Evolutionary conservation across 2,113 vertebrate species (phyloP).

Genomic region (Conger conger): DNA sequence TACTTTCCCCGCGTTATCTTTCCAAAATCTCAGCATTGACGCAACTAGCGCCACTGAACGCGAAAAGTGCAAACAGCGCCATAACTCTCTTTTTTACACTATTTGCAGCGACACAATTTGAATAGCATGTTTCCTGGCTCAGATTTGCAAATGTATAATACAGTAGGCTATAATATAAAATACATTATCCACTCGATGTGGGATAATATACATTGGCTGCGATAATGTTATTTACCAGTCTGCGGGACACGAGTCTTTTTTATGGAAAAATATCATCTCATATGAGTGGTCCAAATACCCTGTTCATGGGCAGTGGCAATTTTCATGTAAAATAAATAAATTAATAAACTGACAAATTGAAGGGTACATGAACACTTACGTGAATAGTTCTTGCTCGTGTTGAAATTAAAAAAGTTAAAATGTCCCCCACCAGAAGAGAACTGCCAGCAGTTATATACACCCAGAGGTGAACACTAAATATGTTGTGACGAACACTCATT

Average conservation of each 20-base stretch:
- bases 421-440: no score
- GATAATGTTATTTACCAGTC: neutral
- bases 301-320: no score
- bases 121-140: neutral
- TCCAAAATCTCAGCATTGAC: neutral
- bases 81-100: neutral
- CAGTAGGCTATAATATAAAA: no score
- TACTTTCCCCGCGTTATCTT: neutral
- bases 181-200: neutral
- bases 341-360: no score
- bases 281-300: neutral
- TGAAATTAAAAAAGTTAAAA: no score
- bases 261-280: neutral
- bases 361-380: no score
- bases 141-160: neutral
- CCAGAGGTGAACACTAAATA: no score
- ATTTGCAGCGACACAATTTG: neutral
- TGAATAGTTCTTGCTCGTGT: no score
- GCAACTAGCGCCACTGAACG: neutral
- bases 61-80: neutral
- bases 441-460: no score
- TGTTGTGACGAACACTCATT: neutral
- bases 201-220: neutral
- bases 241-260: neutral
- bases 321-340: no score